Evolutionary conservation across 2,888 invertebrate species (phyloP).

Genomic region (Stratiomys singularior): DNA sequence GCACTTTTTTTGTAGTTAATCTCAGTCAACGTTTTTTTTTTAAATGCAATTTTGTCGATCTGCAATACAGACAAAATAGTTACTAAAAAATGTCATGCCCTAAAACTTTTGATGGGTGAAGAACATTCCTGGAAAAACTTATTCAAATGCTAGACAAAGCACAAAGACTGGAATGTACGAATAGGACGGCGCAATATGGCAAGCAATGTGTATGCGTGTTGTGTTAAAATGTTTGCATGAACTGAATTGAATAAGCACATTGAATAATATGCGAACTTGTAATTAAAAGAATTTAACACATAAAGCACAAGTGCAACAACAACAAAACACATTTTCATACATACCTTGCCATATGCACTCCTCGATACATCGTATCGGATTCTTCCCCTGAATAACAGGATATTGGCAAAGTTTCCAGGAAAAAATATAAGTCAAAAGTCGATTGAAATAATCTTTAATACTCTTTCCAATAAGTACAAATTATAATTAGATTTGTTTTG

Average conservation of each 20-base stretch:
- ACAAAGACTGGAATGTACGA: not conserved
- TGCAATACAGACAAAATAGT: no score
- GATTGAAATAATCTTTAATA: slow-evolving; percentile 4
- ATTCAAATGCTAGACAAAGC: no score
- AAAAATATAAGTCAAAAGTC: not conserved
- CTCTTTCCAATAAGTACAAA: slow-evolving; percentile 9
- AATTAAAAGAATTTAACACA: not conserved
- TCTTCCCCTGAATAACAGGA: not conserved
- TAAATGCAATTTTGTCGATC: no score
- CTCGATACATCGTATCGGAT: not conserved
- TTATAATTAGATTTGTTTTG: not conserved
- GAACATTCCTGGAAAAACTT: no score
- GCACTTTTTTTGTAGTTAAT: no score
- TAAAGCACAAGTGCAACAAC: not conserved
- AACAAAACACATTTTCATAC: not conserved
- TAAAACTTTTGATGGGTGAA: no score
- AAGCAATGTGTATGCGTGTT: not conserved
- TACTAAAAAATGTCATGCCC: no score
- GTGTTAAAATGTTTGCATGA: not conserved
- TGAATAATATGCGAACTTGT: not conserved
- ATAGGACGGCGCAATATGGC: not conserved
- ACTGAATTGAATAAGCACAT: not conserved
- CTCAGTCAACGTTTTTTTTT: no score
- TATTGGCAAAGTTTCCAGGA: not conserved
- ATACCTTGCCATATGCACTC: not conserved